Percentiles rank a stretch among this genome's conserved stretches.
Evolutionary conservation across 2,888 invertebrate genomes (phyloP).

Genomic region (Acleris laterana): DNA sequence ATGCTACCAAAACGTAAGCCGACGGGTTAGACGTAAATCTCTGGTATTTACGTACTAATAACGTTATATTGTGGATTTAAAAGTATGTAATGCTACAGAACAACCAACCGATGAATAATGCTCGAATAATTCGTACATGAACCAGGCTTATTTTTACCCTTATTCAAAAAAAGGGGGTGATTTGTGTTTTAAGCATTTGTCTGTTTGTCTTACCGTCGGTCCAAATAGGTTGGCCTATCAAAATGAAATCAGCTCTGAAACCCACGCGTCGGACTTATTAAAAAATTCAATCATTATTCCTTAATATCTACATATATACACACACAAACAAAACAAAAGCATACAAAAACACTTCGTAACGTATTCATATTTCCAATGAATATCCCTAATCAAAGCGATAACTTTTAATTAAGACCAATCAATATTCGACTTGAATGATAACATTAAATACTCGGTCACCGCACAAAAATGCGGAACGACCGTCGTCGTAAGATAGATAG

Average conservation of each 20-base stretch:
- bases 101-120: too few species aligned
- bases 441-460: constrained; percentile 6
- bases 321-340: neutral
- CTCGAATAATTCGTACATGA: too few species aligned
- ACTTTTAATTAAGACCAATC: constrained; percentile 2
- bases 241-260: too few species aligned
- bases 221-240: too few species aligned
- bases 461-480: constrained; percentile 12
- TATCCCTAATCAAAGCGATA: constrained; percentile 5
- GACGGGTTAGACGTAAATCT: neutral
- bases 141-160: too few species aligned
- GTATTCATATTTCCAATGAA: neutral
- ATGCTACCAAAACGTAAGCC: constrained; percentile 5
- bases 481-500: constrained; percentile 3
- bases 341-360: neutral
- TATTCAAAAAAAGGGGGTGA: too few species aligned
- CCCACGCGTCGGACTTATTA: too few species aligned
- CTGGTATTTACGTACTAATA: constrained; percentile 8
- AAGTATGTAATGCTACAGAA: too few species aligned
- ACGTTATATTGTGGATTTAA: neutral
- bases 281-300: too few species aligned
- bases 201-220: too few species aligned
- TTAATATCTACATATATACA: too few species aligned
- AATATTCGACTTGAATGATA: constrained; percentile 11
- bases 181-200: too few species aligned